Percentiles rank a stretch among this genome's conserved stretches.
phyloP scores from a whole-genome alignment of 2,888 invertebrate species.

The Frankliniella fusca region DNA sequence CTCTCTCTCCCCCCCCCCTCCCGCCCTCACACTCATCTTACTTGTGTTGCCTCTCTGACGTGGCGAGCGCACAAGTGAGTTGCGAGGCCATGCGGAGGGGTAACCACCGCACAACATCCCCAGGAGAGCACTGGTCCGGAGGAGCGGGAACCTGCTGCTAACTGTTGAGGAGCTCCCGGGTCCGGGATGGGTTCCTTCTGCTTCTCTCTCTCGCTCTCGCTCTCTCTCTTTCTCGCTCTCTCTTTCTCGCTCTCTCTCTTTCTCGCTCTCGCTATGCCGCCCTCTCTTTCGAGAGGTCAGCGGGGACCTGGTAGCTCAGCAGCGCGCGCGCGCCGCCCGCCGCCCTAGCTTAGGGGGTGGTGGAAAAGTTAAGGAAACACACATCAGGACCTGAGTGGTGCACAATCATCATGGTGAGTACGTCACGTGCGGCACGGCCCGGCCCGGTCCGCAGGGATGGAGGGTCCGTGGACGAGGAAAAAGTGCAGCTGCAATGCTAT shows the following conservation, averaged over 20 bases:
- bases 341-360: background rate
- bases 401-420: background rate
- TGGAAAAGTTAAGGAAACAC: background rate
- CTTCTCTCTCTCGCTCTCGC: too few species aligned
- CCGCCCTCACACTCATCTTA: too few species aligned
- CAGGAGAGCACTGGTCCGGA: background rate
- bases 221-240: too few species aligned
- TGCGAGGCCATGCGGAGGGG: background rate
- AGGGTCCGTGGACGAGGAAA: background rate
- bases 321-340: background rate
- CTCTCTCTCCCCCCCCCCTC: too few species aligned
- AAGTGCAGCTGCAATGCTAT: background rate
- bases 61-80: too few species aligned
- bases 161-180: background rate
- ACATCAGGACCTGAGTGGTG: background rate
- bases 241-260: background rate
- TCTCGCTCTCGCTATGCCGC: too few species aligned
- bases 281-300: background rate
- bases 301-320: background rate
- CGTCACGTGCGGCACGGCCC: too few species aligned
- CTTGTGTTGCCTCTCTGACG: too few species aligned
- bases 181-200: too few species aligned
- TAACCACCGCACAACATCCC: background rate
- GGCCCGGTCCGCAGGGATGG: background rate
- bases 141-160: slow-evolving; percentile 8